Base-by-base conservation (phyloP, 2,888 invertebrate genomes). In the Aelia acuminata region DNA sequence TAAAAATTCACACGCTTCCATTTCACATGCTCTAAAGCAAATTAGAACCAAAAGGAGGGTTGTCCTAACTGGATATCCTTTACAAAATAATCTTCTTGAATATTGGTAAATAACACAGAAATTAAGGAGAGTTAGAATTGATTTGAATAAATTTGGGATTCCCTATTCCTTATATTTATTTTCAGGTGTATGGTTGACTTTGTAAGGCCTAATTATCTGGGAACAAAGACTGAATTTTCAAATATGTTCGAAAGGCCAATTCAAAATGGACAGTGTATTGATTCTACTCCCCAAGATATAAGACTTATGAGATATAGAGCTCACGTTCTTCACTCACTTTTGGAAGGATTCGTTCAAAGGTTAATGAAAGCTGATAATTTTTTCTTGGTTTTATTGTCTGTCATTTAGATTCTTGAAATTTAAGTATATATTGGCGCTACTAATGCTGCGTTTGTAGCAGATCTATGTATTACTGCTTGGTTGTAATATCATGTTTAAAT, bases 161-260 rank as follows among this genome's bases (percentile, higher is more conserved):
- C 18, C 18, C 10, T 20, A 84, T 49, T 35, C 20, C 11, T 84
- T 7, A 49, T 47, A 47, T 20, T 31, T 20, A 75, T 47, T 89
- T 86, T 39, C 85, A 91, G 91, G 91, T 99, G 99, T 92, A 99
- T 99, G 99, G 98, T 99, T 0, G 99, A 99, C 92, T 99, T 99
- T 93, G 99, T 99, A 0, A 94, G 99, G 39, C 99, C 99, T 0
- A 98, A 98, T 93, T 99, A 98, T 93, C 94, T 99, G 63, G 99
- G 99, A 89, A 97, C 97, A 39, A 98, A 98, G 92, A 97, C 98
- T 0, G 98, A 99, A 92, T 99, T 99, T 92, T 96, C 97, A 91
- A 98, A 99, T 92, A 99, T 99, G 98, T 99, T 99, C 92, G 99
- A 99, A 92, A 94, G 98, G 22, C 99, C 99, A 0, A 99, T 99